phyloP scores from a whole-genome alignment of 2,888 invertebrate species.

The Hydraecia micacea region DNA sequence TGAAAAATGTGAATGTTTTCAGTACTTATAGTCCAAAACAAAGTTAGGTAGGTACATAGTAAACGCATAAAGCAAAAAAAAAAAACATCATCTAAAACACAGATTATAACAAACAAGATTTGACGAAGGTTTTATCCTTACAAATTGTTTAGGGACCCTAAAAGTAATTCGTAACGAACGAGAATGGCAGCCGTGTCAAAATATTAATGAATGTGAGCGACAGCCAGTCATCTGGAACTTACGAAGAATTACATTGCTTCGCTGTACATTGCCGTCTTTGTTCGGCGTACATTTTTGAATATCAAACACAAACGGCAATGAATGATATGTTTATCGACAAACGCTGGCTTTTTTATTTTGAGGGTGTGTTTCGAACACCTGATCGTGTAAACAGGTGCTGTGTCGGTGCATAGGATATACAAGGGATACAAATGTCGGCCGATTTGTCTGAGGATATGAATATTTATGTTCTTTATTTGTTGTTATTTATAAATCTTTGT shows the following conservation, averaged over 20 bases:
- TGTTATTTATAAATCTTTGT: slow-evolving; percentile 8
- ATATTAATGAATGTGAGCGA: slow-evolving; percentile 74
- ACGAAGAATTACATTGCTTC: background rate
- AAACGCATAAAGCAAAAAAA: background rate
- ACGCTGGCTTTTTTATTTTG: slow-evolving; percentile 20
- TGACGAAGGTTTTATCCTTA: slow-evolving; percentile 47
- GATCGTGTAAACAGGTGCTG: slow-evolving; percentile 80
- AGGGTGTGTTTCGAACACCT: slow-evolving; percentile 75
- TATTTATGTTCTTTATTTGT: slow-evolving; percentile 18
- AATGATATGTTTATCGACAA: slow-evolving; percentile 31
- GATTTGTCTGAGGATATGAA: slow-evolving; percentile 71
- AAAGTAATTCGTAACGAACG: slow-evolving; percentile 72
- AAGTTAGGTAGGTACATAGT: background rate
- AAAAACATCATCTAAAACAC: slow-evolving; percentile 7
- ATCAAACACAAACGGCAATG: slow-evolving; percentile 54
- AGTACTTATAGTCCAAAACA: background rate
- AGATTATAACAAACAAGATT: slow-evolving; percentile 32
- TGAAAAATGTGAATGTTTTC: background rate
- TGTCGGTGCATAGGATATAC: slow-evolving; percentile 56
- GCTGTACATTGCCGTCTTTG: slow-evolving; percentile 32
- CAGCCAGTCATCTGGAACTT: slow-evolving; percentile 41
- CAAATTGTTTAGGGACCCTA: slow-evolving; percentile 44
- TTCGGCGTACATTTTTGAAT: background rate
- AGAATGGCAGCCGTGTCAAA: slow-evolving; percentile 72
- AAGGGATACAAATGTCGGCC: slow-evolving; percentile 59